These are phyloP conservation scores for Zosterops lateralis DNA, from an alignment of 2,113 vertebrate species.

Conservation along the genomic window DNA sequence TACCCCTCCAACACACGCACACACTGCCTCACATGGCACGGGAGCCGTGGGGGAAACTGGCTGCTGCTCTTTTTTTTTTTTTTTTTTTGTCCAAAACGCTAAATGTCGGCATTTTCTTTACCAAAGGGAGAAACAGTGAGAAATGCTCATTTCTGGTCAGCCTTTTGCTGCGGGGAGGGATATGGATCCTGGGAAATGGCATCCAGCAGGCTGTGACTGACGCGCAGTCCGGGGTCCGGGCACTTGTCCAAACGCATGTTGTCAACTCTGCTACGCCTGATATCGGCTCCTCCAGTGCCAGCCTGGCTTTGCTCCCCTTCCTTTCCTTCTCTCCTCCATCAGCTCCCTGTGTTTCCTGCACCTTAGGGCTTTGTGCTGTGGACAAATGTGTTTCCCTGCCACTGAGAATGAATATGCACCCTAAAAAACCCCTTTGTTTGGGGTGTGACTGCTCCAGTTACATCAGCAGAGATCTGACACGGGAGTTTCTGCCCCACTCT, in stretches of 20 bases:
- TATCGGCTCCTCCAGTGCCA: neutral
- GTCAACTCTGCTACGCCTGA: neutral
- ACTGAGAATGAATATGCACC: neutral
- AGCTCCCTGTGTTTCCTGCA: constrained; percentile 13
- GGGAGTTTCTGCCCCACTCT: neutral
- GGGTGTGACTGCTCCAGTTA: neutral
- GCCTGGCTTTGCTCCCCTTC: neutral
- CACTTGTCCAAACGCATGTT: constrained; percentile 56
- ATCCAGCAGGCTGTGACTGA: constrained; percentile 50
- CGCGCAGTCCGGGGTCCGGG: neutral
- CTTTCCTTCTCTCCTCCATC: neutral
- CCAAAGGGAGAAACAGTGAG: constrained; percentile 25
- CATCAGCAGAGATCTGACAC: neutral
- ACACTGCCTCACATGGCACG: neutral
- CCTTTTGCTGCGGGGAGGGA: constrained; percentile 28
- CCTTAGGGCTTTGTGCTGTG: neutral
- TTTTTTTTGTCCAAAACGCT: neutral
- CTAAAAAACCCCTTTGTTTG: neutral
- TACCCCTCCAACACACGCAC: fast-evolving
- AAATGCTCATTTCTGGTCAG: constrained; percentile 60
- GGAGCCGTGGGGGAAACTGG: neutral
- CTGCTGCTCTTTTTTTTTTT: neutral
- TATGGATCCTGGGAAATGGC: constrained; percentile 49
- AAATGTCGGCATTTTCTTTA: neutral
- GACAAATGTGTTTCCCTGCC: neutral